Percentiles rank a stretch among this genome's conserved stretches.
These are phyloP conservation scores for Ectemnius continuus DNA, from an alignment of 2,888 invertebrate genomes.

Conservation along the genomic window DNA sequence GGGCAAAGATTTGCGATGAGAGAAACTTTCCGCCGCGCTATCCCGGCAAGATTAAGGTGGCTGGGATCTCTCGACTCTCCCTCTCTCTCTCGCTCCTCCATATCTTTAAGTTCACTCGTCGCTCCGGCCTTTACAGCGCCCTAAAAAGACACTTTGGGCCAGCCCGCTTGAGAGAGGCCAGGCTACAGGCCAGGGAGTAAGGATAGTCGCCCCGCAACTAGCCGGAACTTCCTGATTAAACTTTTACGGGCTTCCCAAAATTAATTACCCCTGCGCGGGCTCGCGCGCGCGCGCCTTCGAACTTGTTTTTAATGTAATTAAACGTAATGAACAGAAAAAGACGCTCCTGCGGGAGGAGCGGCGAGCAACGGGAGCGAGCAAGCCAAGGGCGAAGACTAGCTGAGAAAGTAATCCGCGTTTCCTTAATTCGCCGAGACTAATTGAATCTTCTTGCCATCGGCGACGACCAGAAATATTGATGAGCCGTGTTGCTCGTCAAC, in stretches of 20 bases:
- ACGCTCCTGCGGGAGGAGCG: background rate
- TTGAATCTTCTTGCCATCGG: slow-evolving; percentile 8
- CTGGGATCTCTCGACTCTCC: slow-evolving; percentile 43
- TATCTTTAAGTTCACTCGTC: slow-evolving; percentile 65
- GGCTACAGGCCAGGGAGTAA: too few species aligned
- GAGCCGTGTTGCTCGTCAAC: slow-evolving; percentile 3
- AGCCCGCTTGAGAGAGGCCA: too few species aligned
- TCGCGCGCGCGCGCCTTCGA: background rate
- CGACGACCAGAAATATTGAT: slow-evolving; percentile 3
- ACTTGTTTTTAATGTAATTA: slow-evolving; percentile 55
- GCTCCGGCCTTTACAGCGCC: slow-evolving; percentile 56
- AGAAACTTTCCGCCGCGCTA: slow-evolving; percentile 51
- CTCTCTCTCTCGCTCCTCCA: slow-evolving; percentile 47
- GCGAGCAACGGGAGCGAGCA: background rate
- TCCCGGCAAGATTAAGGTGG: slow-evolving; percentile 60
- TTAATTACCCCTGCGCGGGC: slow-evolving; percentile 48
- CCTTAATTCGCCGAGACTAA: slow-evolving; percentile 8
- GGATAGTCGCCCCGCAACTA: slow-evolving; percentile 16
- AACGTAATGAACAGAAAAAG: slow-evolving; percentile 29
- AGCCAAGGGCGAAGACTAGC: background rate
- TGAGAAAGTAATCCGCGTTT: slow-evolving; percentile 12
- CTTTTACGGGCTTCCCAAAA: slow-evolving; percentile 57
- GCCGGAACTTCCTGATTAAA: slow-evolving; percentile 58
- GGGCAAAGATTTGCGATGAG: slow-evolving; percentile 60
- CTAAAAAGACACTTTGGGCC: slow-evolving; percentile 55